Evolutionary conservation across 2,888 invertebrate genomes (phyloP).

Genomic region (Eurytoma californica): DNA sequence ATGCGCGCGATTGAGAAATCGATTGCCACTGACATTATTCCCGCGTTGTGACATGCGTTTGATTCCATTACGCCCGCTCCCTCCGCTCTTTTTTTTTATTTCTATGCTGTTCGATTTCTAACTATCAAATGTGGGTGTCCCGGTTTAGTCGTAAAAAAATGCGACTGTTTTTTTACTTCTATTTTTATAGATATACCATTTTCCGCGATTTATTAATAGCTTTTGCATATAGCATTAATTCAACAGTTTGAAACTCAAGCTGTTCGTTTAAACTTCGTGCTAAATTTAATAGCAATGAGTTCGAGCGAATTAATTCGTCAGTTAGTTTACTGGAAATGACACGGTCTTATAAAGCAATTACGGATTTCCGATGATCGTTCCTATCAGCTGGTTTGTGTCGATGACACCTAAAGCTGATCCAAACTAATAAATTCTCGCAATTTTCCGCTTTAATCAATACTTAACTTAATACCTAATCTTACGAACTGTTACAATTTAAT

Average conservation of each 20-base stretch:
- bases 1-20: slow-evolving; percentile 45
- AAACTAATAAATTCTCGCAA: slow-evolving; percentile 25
- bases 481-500: not conserved
- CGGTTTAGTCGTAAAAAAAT: too few species aligned
- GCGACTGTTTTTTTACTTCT: too few species aligned
- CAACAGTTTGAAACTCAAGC: not conserved
- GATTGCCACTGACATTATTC: slow-evolving; percentile 23
- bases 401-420: not conserved
- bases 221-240: not conserved
- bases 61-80: not conserved
- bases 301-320: not conserved
- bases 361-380: slow-evolving; percentile 14
- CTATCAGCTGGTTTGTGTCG: slow-evolving; percentile 20
- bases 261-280: slow-evolving; percentile 4
- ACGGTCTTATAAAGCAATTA: slow-evolving; percentile 14
- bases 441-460: slow-evolving; percentile 8
- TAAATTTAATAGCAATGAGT: not conserved
- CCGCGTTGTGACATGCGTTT: slow-evolving; percentile 5
- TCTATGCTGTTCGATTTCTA: not conserved
- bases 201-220: too few species aligned
- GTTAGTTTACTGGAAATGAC: slow-evolving; percentile 5
- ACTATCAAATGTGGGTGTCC: too few species aligned
- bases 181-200: too few species aligned
- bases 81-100: not conserved
- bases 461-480: not conserved